Base-by-base conservation (phyloP, 2,113 vertebrate species). In the Girardinichthys multiradiatus region DNA sequence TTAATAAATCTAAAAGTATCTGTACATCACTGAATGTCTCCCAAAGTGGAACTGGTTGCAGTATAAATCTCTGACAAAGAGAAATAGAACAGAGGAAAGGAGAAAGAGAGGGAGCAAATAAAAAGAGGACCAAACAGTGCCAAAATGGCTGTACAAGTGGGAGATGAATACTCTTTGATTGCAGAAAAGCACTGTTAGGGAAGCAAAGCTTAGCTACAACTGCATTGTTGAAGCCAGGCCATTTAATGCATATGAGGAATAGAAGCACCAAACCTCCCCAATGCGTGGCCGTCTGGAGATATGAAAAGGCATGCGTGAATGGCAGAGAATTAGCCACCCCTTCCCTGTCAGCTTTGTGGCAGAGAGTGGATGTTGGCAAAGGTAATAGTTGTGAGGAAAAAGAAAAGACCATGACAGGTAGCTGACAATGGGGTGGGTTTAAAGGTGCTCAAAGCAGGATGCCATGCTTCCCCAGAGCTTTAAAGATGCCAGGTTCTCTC, bases 101-200 rank as follows among this genome's bases (percentile, higher is more conserved):
- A 66, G 59, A 75, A 63, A 69, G 79, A 60, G 68, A 70, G 72
- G 61, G 72, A 80, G 77, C 68, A 33, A 37, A 54, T 7, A 31
- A 65, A 81, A 77, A 48, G 62, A 68, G 76, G 80, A 54, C 70
- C 72, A 87, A 86, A 89, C 77, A 71, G 70, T 80, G 76, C 80
- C 81, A 83, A 84, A 83, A 85, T 72, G 69, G 74, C 72, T 72
- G 62, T 64, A 83, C 81, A 72, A 85, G 68, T 77, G 86, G 61
- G 79, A 87, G 79, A 92, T 86, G 87, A 92, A 87, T 86, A 63
- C 70, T 76, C 79, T 90, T 87, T 92, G 90, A 91, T 92, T 89
- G 83, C 76, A 70, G 81, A 79, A 84, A 88, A 88, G 86, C 79
- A 79, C 86, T 57, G 33, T 74, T 78, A 83, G 90, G 82, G 82